Evolutionary conservation across 2,888 invertebrate genomes (phyloP).

Genomic region (Eupithecia insigniata): DNA sequence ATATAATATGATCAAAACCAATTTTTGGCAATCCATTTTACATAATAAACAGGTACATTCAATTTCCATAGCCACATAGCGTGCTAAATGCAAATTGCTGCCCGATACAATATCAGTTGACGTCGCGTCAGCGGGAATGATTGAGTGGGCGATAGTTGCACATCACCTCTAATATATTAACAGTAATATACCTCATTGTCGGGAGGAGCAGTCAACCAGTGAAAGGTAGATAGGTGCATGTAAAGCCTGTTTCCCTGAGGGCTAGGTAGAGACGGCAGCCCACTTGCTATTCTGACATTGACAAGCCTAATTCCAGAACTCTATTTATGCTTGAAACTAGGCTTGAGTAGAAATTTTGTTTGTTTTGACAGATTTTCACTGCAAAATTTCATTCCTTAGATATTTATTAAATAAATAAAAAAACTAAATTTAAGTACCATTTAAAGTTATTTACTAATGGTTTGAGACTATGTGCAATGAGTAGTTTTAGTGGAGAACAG

Average conservation of each 20-base stretch:
- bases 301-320: conserved; percentile 17
- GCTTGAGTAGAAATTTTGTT: not conserved
- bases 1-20: conserved; percentile 35
- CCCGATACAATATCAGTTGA: conserved; percentile 63
- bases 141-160: conserved; percentile 69
- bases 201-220: conserved; percentile 30
- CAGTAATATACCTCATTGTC: conserved; percentile 53
- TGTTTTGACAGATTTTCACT: conserved; percentile 1
- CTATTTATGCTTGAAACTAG: conserved; percentile 10
- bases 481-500: not conserved
- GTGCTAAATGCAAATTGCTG: conserved; percentile 49
- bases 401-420: not conserved
- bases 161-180: conserved; percentile 68
- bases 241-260: conserved; percentile 10
- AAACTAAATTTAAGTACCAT: not conserved
- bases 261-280: not conserved
- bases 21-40: conserved; percentile 43
- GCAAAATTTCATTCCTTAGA: not conserved
- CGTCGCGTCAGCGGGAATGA: conserved; percentile 65
- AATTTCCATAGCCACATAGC: conserved; percentile 50
- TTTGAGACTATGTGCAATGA: not conserved
- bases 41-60: conserved; percentile 49
- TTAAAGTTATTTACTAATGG: not conserved
- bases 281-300: conserved; percentile 15
- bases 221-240: conserved; percentile 17